These are phyloP conservation scores for Pandemis corylana DNA, from an alignment of 2,888 invertebrate genomes.

Conservation along the genomic window DNA sequence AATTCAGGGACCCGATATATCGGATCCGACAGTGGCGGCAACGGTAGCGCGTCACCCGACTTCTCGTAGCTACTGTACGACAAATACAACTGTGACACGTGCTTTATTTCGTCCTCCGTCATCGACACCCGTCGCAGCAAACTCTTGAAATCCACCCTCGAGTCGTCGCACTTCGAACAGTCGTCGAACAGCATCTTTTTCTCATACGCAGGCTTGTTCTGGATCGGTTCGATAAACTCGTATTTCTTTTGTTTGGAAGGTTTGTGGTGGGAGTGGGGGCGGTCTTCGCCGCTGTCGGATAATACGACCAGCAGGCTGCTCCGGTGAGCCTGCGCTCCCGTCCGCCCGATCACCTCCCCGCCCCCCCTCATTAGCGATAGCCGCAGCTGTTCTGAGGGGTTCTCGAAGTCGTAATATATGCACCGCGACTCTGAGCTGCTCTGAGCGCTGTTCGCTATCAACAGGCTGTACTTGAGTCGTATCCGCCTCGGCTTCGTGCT, in stretches of 20 bases:
- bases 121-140: conserved; percentile 68
- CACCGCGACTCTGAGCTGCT: conserved; percentile 72
- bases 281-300: conserved; percentile 59
- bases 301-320: conserved; percentile 60
- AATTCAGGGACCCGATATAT: conserved; percentile 74
- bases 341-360: conserved; percentile 65
- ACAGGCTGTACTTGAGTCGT: conserved; percentile 72
- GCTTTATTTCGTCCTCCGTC: conserved; percentile 72
- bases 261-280: conserved; percentile 45
- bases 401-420: conserved; percentile 76
- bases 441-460: conserved; percentile 72
- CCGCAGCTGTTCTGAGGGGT: conserved; percentile 71
- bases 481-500: conserved; percentile 76
- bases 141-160: conserved; percentile 66
- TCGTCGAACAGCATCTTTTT: conserved; percentile 62
- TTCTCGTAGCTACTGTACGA: conserved; percentile 71
- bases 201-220: conserved; percentile 58
- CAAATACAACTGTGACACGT: conserved; percentile 70
- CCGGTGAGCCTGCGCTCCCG: conserved; percentile 48
- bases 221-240: conserved; percentile 70
- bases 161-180: conserved; percentile 72
- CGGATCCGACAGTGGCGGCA: conserved; percentile 75
- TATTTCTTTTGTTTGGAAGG: conserved; percentile 59
- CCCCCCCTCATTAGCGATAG: conserved; percentile 74
- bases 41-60: conserved; percentile 62